Percentiles rank a stretch among this genome's conserved stretches.
phyloP scores from a whole-genome alignment of 1,140 invertebrate genomes.

The Agrypnia vestita region DNA sequence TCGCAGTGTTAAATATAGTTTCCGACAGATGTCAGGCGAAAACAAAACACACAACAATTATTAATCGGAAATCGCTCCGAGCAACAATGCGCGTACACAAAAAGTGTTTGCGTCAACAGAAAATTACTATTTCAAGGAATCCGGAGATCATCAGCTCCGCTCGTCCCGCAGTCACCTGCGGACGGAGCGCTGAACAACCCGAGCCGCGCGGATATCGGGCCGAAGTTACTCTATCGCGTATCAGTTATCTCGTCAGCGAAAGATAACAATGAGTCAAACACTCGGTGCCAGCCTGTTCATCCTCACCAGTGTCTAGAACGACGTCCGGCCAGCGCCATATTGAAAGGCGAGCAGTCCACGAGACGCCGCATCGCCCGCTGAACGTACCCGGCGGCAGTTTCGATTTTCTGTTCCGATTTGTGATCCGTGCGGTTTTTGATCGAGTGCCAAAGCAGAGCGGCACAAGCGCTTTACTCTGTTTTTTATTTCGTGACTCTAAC shows the following conservation, averaged over 20 bases:
- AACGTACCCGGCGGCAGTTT: slow-evolving; percentile 11
- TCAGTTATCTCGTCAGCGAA: not conserved
- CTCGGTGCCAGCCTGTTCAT: not conserved
- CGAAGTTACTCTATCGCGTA: not conserved
- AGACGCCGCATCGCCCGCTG: not conserved
- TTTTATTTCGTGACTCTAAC: not conserved
- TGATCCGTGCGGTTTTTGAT: not conserved
- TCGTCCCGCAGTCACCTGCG: too few species aligned
- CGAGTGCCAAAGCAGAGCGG: not conserved
- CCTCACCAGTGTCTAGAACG: not conserved
- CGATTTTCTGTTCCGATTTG: not conserved
- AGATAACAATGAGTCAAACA: not conserved
- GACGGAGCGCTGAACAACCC: too few species aligned
- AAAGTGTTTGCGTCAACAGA: too few species aligned
- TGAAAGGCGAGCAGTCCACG: not conserved
- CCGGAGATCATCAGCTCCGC: too few species aligned
- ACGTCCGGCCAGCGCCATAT: not conserved
- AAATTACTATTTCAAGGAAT: too few species aligned
- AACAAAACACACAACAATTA: too few species aligned
- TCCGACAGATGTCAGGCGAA: too few species aligned
- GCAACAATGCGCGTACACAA: too few species aligned
- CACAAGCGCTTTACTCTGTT: not conserved
- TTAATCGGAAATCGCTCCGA: too few species aligned
- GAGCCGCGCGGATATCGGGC: too few species aligned
- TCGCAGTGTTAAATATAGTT: too few species aligned